Evolutionary conservation across 2,113 vertebrate species (phyloP), one percentile per base, ranked within the genome.

Genomic region (Tachycineta bicolor): DNA sequence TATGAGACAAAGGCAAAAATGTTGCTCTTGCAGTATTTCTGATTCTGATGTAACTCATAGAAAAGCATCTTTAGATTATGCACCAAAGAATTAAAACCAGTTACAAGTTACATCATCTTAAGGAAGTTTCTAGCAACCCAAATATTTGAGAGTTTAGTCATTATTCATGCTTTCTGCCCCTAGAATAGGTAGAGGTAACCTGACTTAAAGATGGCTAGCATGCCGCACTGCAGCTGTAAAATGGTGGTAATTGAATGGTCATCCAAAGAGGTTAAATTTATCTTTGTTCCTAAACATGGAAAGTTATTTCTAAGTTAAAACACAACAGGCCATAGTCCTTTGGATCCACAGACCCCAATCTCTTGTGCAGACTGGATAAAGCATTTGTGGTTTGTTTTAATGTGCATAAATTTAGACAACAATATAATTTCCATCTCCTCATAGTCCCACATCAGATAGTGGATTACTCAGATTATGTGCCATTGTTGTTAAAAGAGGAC

Each of bases 271-370:
- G 5, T 50, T 79, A 67, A 47, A 70, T 46, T 69, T 62, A 11
- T 22, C 17, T 60, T 47, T 87, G 16, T 4, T 50, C 9, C 17
- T 70, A 60, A 65, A 63, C 24, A 68, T 1, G 33, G 28, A 37
- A 58, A 31, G 41, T 20, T 14, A 33, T 6, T 53, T 67, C 34
- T 37, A 73, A 89, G n/a, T n/a, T 43, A 78, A 68, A 79, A 49
- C 3, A 52, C 18, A 52, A 15, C 0, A 4, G 11, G 5, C 16
- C 53, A 18, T 50, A 73, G 3, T 76, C 4, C 6, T 55, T 2
- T 25, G 39, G 24, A 56, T 75, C 41, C 21, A 58, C 12, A 83
- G 39, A 60, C 5, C 8, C 16, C 15, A 80, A 15, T 28, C 23
- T 33, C 16, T 47, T 55, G 16, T 29, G 46, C 7, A 67, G 14